These are phyloP conservation scores for Deladenus siricidicola DNA, from an alignment of 2,888 invertebrate species.

Conservation along the genomic window DNA sequence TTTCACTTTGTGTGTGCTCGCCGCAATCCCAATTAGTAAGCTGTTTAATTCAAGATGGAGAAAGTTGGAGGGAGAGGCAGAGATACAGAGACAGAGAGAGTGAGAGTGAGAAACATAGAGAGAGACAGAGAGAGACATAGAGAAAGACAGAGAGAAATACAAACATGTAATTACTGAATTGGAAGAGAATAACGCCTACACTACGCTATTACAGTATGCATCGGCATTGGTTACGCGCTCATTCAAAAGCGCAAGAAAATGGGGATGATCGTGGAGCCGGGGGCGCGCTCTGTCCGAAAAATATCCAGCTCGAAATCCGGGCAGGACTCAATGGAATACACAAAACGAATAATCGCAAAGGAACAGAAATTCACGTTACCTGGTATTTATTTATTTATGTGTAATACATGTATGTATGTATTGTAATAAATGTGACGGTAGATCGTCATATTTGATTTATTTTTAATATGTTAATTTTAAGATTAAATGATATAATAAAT, in stretches of 20 bases:
- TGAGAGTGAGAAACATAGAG: too few species aligned
- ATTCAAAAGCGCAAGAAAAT: slow-evolving; percentile 58
- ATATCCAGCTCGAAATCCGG: too few species aligned
- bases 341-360: slow-evolving; percentile 9
- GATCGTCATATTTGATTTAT: too few species aligned
- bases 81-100: too few species aligned
- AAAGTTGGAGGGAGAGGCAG: neutral
- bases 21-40: slow-evolving; percentile 74
- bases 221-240: slow-evolving; percentile 81
- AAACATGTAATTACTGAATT: slow-evolving; percentile 1
- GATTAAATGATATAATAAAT: too few species aligned
- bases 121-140: too few species aligned
- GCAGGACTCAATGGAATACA: neutral
- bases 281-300: slow-evolving; percentile 3
- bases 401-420: too few species aligned
- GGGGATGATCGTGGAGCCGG: slow-evolving; percentile 33
- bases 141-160: too few species aligned
- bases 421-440: too few species aligned
- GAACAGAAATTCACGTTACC: slow-evolving; percentile 19
- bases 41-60: neutral
- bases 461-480: neutral
- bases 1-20: slow-evolving; percentile 81
- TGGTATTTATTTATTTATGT: slow-evolving; percentile 4
- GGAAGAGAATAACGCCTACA: neutral
- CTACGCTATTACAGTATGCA: slow-evolving; percentile 66